Evolutionary conservation across 2,113 vertebrate genomes (phyloP), one percentile per base, ranked within the genome.

Genomic region (Silurus meridionalis): DNA sequence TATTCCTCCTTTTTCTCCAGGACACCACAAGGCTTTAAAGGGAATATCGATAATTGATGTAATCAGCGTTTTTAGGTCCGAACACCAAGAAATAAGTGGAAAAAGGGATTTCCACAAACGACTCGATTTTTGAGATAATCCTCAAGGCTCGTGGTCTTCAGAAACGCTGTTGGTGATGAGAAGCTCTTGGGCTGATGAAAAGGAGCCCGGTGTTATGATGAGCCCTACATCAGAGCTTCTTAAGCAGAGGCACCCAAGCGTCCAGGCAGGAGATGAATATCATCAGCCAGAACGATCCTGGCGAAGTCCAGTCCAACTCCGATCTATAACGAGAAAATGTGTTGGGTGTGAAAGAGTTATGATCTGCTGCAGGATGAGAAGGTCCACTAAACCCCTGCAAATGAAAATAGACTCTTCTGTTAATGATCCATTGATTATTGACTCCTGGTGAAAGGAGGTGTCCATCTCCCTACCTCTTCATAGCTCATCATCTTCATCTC

Each of bases 61-160:
- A 86, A 90, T 85, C 84, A 82, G 53, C 37, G 86, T 74, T 80
- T 71, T 46, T 13, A 57, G 71, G 53, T 72, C 72, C 61, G 77
- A 71, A 80, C 83, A 71, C 74, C 77, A 60, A 15, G 67, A 46
- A 48, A 28, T 72, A 83, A 58, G 77, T 66, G 83, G 80, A 84
- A 89, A 75, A 83, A 71, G 84, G 86, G 85, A 84, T 90, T 88
- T 87, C 82, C 74, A 84, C 84, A 82, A 90, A 85, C 80, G 87
- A 50, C 67, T 86, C 85, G 67, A 88, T 89, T 91, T 88, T 90
- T 88, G 8, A 87, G 87, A 89, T 90, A 90, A 90, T 91, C 91
- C 84, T 78, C 83, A 14, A 8, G 53, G 67, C 86, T 37, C 74
- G 80, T 87, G 80, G 83, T 79, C 63, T 53, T 74, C 79, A 77